A percentile compares a stretch with the other conserved stretches of the same genome.
These are phyloP conservation scores for Lepidurus couesii DNA, from an alignment of 1,140 invertebrate species.

Conservation along the genomic window DNA sequence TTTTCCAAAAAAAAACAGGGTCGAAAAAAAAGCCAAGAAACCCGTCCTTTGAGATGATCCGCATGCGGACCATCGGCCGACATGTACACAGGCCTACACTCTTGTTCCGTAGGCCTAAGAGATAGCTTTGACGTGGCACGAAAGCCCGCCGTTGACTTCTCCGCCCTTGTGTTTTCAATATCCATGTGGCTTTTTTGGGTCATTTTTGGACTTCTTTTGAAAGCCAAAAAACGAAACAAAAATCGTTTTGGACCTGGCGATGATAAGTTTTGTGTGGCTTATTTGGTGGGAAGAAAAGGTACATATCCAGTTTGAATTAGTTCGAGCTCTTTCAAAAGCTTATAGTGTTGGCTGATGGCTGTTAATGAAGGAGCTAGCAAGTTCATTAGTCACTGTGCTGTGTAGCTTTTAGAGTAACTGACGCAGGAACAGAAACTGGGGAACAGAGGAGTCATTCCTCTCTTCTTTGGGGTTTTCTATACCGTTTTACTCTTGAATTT, in stretches of 20 bases:
- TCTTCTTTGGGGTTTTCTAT: neutral
- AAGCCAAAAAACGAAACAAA: too few relatives aligned
- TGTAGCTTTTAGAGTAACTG: neutral
- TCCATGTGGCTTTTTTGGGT: neutral
- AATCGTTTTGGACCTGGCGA: neutral
- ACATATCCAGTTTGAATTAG: neutral
- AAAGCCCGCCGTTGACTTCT: conserved; percentile 7
- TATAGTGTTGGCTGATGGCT: conserved; percentile 2
- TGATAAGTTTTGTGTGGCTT: neutral
- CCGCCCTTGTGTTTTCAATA: neutral
- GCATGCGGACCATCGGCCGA: conserved; percentile 10
- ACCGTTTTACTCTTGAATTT: neutral
- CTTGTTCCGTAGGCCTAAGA: conserved; percentile 14
- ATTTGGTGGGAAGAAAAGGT: neutral
- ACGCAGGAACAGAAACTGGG: neutral
- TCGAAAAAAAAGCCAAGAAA: neutral
- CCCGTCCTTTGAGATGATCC: conserved; percentile 8
- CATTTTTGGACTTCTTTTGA: neutral
- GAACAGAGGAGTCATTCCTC: neutral
- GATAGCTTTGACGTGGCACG: conserved; percentile 12
- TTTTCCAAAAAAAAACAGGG: neutral
- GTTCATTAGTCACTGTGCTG: conserved; percentile 10
- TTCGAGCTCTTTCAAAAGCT: neutral
- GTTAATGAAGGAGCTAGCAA: conserved; percentile 15
- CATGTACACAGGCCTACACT: conserved; percentile 21